Evolutionary conservation across 2,888 invertebrate species (phyloP).

Genomic region (Eristalis pertinax): DNA sequence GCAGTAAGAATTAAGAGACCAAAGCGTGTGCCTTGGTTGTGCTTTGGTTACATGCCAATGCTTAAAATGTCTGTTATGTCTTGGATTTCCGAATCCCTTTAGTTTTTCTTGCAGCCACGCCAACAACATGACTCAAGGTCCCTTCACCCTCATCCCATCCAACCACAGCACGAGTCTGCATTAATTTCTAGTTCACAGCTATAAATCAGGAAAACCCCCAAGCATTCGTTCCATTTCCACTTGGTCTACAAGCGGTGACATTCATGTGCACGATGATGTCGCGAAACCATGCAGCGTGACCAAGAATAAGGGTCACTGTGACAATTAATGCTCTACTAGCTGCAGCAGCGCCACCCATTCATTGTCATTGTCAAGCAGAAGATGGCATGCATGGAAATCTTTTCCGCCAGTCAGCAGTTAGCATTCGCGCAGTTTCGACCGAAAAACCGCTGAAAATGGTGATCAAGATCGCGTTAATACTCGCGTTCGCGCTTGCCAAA

Average conservation of each 20-base stretch:
- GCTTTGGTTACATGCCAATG: no score
- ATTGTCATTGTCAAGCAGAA: slow-evolving; percentile 17
- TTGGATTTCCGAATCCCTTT: no score
- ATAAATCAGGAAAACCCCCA: not conserved
- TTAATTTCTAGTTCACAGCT: not conserved
- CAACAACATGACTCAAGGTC: no score
- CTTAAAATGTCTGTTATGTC: no score
- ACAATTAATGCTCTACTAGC: slow-evolving; percentile 70
- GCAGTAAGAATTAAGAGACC: no score
- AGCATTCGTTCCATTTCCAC: slow-evolving; percentile 8
- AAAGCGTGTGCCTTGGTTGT: no score
- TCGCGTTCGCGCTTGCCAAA: slow-evolving; percentile 33
- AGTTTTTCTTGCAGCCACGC: no score
- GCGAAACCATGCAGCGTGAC: slow-evolving; percentile 56
- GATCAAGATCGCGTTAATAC: slow-evolving; percentile 31
- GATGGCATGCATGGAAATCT: slow-evolving; percentile 16
- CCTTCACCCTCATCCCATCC: no score
- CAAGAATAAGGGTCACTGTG: slow-evolving; percentile 66
- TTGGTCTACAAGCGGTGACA: not conserved
- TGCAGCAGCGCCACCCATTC: slow-evolving; percentile 29
- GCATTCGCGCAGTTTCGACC: slow-evolving; percentile 43
- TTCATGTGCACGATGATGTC: slow-evolving; percentile 25
- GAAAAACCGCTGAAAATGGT: slow-evolving; percentile 30
- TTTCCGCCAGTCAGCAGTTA: slow-evolving; percentile 40
- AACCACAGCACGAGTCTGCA: not conserved